Evolutionary conservation across 1,140 invertebrate species (phyloP).

Genomic region (Drosophila malerkotliana): DNA sequence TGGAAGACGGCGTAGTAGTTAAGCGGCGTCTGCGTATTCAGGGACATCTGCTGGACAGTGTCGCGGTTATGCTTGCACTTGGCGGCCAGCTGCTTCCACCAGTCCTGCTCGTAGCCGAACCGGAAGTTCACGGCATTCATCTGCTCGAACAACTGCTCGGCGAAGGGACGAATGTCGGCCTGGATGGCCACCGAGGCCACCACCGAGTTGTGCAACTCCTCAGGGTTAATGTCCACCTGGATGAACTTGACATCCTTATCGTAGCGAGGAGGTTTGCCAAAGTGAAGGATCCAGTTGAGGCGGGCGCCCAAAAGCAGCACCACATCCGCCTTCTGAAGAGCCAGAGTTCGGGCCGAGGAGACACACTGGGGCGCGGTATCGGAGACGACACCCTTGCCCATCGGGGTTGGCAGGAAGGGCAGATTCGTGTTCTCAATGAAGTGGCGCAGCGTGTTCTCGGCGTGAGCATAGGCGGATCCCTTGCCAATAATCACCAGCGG

Average conservation of each 20-base stretch:
- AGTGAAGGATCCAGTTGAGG: constrained; percentile 99
- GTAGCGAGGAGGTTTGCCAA: constrained; percentile 95
- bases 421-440: constrained; percentile 90
- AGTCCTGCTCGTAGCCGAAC: constrained; percentile 84
- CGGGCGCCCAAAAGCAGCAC: constrained; percentile 95
- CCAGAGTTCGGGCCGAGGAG: constrained; percentile 92
- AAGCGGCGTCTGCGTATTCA: constrained; percentile 89
- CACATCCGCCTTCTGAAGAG: constrained; percentile 94
- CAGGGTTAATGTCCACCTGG: constrained; percentile 95
- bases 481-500: constrained; percentile 97
- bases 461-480: constrained; percentile 93
- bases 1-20: constrained; percentile 97
- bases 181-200: constrained; percentile 89
- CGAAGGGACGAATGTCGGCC: constrained; percentile 91
- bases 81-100: constrained; percentile 86
- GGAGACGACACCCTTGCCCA: constrained; percentile 97
- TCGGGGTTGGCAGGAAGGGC: constrained; percentile 97
- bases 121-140: constrained; percentile 85
- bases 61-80: constrained; percentile 87
- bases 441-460: constrained; percentile 89
- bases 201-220: constrained; percentile 96
- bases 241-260: constrained; percentile 93
- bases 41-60: constrained; percentile 86
- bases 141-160: constrained; percentile 86
- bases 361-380: constrained; percentile 92